Percentiles rank a stretch among this genome's conserved stretches.
Evolutionary conservation across 2,113 vertebrate species (phyloP).

Genomic region (Ploceus nigricollis): DNA sequence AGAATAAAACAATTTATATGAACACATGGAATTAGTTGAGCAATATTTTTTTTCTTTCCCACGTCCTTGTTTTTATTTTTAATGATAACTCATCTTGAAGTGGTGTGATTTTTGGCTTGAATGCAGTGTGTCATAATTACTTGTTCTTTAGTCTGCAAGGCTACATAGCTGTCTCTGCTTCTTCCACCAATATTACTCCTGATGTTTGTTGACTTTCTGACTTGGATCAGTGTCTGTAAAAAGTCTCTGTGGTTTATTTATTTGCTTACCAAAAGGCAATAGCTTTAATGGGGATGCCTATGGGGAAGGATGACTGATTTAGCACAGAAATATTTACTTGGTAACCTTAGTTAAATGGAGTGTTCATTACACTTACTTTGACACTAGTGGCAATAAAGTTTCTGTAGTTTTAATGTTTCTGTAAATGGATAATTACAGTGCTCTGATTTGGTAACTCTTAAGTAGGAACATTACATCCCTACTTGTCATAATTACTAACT

Average conservation of each 20-base stretch:
- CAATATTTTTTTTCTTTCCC: background rate
- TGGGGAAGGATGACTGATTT: background rate
- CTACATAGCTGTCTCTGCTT: background rate
- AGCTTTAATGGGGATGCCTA: background rate
- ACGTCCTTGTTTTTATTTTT: background rate
- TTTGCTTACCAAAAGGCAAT: background rate
- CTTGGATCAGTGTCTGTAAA: background rate
- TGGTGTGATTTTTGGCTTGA: background rate
- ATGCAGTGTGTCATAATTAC: background rate
- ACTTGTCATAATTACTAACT: background rate
- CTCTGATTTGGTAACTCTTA: conserved; percentile 6
- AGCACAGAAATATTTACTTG: background rate
- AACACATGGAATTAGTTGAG: background rate
- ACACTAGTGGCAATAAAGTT: background rate
- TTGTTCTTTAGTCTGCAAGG: background rate
- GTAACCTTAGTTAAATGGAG: background rate
- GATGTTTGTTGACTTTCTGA: conserved; percentile 1
- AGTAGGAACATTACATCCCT: background rate
- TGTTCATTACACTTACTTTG: background rate
- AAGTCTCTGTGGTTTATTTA: background rate
- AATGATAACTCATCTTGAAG: background rate
- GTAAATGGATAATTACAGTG: conserved; percentile 13
- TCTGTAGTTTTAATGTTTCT: background rate
- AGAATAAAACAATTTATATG: background rate
- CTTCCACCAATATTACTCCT: background rate